phyloP scores from a whole-genome alignment of 1,140 invertebrate species.

The Aphelenchoides besseyi region DNA sequence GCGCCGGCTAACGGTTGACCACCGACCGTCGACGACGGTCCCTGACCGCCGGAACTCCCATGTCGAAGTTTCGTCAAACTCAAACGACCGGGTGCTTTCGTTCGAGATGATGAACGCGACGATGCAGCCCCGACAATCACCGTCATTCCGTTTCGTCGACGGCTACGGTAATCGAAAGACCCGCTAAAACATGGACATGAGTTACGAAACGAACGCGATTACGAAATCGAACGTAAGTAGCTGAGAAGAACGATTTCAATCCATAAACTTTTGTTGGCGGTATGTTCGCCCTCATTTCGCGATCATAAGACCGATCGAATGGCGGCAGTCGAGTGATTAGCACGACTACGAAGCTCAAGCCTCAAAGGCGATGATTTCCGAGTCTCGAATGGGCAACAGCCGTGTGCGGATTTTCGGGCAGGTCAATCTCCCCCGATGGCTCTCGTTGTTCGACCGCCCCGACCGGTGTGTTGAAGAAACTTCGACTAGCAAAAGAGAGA shows the following conservation, averaged over 20 bases:
- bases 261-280: not conserved
- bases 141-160: not conserved
- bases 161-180: not conserved
- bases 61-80: constrained; percentile 18
- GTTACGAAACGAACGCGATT: not conserved
- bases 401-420: not conserved
- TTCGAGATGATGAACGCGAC: constrained; percentile 12
- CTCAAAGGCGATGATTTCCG: not conserved
- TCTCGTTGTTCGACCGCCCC: not conserved
- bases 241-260: not conserved
- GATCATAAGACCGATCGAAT: constrained; percentile 1
- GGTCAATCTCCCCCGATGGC: not conserved
- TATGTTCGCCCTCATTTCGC: not conserved
- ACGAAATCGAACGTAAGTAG: not conserved
- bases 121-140: constrained; percentile 9
- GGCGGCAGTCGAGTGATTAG: not conserved
- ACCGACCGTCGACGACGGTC: constrained; percentile 29
- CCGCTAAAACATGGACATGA: not conserved
- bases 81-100: constrained; percentile 14
- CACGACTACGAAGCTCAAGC: not conserved
- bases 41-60: constrained; percentile 24
- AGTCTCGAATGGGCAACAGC: not conserved
- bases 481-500: too few relatives aligned
- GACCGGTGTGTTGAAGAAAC: too few relatives aligned
- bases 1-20: constrained; percentile 54